These are phyloP conservation scores for human (Homo sapiens) DNA, from an alignment of 2,113 vertebrate species.

Conservation along the genomic window DNA sequence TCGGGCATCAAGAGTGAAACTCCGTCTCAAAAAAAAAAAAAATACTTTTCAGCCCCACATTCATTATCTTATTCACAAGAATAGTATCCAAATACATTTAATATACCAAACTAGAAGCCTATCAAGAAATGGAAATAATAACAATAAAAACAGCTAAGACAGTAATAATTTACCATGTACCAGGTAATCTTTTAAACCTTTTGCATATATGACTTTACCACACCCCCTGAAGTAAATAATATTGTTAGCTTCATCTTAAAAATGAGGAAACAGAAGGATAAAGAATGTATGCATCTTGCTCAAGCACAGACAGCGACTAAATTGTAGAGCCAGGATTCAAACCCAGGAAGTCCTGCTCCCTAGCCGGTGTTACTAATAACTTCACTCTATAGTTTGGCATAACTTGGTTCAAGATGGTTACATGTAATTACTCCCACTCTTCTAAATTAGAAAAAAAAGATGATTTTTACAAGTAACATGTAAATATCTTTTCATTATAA, in stretches of 20 bases:
- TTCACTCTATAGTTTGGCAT: not conserved
- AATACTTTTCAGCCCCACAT: not conserved
- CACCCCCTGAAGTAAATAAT: not conserved
- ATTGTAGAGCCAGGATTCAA: not conserved
- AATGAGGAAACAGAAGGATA: slow-evolving; percentile 12
- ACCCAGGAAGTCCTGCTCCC: not conserved
- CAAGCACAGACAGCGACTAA: not conserved
- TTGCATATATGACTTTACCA: not conserved
- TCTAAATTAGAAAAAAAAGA: slow-evolving; percentile 30
- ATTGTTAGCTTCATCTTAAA: not conserved
- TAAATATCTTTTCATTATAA: slow-evolving; percentile 3
- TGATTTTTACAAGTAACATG: not conserved
- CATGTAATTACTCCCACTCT: not conserved
- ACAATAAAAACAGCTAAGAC: not conserved
- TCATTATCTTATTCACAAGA: slow-evolving; percentile 1
- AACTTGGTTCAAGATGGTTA: not conserved
- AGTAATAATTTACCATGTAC: not conserved
- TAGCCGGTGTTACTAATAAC: not conserved
- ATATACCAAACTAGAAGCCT: not conserved
- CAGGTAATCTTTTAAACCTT: not conserved
- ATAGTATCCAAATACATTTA: not conserved
- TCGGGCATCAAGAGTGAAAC: no score
- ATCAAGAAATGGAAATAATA: slow-evolving; percentile 32
- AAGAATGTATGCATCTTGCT: not conserved
- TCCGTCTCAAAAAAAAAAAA: not conserved